These are phyloP conservation scores for Tetramorium parvispinum DNA, from an alignment of 1,140 invertebrate genomes.

Conservation along the genomic window DNA sequence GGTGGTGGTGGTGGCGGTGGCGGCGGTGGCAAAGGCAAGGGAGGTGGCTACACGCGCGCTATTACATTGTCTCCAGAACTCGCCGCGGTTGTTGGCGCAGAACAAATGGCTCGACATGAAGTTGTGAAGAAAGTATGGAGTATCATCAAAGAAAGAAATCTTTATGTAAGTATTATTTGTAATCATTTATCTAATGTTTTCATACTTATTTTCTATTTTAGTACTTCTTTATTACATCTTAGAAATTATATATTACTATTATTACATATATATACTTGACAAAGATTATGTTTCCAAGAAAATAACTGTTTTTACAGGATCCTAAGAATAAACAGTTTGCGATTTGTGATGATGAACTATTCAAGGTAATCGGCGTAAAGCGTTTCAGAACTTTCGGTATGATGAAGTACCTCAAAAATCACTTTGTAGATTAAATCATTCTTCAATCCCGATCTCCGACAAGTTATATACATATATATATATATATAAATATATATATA, in stretches of 20 bases:
- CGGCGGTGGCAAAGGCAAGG: conserved; percentile 89
- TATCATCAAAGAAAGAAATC: conserved; percentile 96
- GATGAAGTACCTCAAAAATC: conserved; percentile 97
- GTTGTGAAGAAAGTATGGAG: conserved; percentile 97
- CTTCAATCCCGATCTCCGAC: conserved; percentile 73
- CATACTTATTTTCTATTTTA: conserved; percentile 19
- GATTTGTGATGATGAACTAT: conserved; percentile 95
- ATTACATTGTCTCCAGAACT: conserved; percentile 94
- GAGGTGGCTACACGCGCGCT: conserved; percentile 92
- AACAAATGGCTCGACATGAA: conserved; percentile 95
- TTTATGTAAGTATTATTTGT: conserved; percentile 88
- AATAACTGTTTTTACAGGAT: conserved; percentile 87
- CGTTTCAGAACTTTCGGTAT: conserved; percentile 97
- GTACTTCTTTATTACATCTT: not conserved
- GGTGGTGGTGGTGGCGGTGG: too few relatives aligned
- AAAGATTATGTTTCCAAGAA: conserved; percentile 9
- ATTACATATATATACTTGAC: not conserved
- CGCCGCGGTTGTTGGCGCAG: conserved; percentile 93
- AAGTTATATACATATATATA: conserved; percentile 80
- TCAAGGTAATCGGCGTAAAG: conserved; percentile 95
- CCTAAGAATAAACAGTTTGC: conserved; percentile 97
- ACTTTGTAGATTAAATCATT: conserved; percentile 91
- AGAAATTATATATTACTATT: not conserved
- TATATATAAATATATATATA: conserved; percentile 65
- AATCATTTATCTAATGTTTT: not conserved